These are phyloP conservation scores for Phorcus lineatus DNA, from an alignment of 2,888 invertebrate genomes.

Conservation along the genomic window DNA sequence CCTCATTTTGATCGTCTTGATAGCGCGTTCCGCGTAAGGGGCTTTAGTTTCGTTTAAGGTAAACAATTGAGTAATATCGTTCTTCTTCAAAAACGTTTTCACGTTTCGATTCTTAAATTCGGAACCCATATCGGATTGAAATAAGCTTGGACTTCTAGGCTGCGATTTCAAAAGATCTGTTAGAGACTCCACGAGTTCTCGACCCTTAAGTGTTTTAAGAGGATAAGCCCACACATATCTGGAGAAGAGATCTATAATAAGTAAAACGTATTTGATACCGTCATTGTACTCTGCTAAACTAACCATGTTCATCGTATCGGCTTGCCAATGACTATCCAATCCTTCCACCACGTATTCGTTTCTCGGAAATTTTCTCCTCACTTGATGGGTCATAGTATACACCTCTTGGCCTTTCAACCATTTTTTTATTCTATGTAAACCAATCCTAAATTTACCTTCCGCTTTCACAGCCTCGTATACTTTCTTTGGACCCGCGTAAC, in stretches of 20 bases:
- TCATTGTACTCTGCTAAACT: slow-evolving; percentile 1
- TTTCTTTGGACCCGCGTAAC: slow-evolving; percentile 1
- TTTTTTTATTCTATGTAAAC: background rate
- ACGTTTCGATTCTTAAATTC: slow-evolving; percentile 21
- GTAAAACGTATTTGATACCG: background rate
- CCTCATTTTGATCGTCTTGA: slow-evolving; percentile 40
- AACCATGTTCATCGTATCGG: slow-evolving; percentile 12
- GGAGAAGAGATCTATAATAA: background rate
- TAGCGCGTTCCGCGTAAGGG: slow-evolving; percentile 38
- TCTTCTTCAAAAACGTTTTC: slow-evolving; percentile 9
- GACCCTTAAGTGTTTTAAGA: background rate
- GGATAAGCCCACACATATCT: background rate
- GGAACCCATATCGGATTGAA: background rate
- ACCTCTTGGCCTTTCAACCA: slow-evolving; percentile 15
- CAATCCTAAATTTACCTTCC: background rate
- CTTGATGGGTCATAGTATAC: background rate
- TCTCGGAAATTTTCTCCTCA: background rate
- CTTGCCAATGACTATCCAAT: slow-evolving; percentile 9
- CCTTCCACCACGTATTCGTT: slow-evolving; percentile 18
- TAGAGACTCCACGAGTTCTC: background rate
- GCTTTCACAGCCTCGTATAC: background rate
- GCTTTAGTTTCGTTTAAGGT: slow-evolving; percentile 36
- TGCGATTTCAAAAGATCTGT: background rate
- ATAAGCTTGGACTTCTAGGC: background rate
- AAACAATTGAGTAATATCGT: slow-evolving; percentile 30